Conservation (phyloP, 92 coral and sea anemone genomes). For the Montipora capitata region DNA sequence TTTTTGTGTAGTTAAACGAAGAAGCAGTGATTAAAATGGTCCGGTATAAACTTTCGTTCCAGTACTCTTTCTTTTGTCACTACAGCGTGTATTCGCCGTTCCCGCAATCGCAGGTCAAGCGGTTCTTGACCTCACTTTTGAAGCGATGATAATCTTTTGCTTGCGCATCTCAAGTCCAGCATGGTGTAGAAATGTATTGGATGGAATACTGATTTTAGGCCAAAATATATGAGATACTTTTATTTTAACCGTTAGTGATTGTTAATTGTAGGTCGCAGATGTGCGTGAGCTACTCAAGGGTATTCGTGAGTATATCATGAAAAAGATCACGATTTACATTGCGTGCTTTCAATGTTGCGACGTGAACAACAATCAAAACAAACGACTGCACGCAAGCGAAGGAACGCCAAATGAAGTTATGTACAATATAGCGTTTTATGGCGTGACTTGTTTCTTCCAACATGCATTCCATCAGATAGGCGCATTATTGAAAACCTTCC, state of each 20-base stretch:
- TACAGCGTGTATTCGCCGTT: conserved; percentile 8
- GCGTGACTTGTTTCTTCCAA: conserved; percentile 15
- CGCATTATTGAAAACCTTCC: not conserved
- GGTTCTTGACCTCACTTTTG: conserved; percentile 44
- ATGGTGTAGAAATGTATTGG: not conserved
- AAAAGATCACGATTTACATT: conserved; percentile 15
- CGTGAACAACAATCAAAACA: conserved; percentile 59
- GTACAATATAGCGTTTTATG: conserved; percentile 29
- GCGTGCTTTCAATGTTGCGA: conserved; percentile 39
- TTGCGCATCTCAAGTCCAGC: conserved; percentile 26
- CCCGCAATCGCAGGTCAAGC: conserved; percentile 6
- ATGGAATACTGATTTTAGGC: not conserved
- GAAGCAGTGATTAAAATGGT: not conserved
- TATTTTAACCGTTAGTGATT: conserved; percentile 6
- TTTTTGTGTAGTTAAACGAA: not conserved
- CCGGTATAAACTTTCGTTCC: not conserved
- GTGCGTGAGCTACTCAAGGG: conserved; percentile 6
- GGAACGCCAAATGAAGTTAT: conserved; percentile 15
- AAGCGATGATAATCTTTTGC: conserved; percentile 39
- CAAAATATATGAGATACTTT: not conserved
- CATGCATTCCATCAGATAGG: conserved; percentile 25
- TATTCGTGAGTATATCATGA: not conserved
- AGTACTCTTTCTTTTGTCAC: not conserved
- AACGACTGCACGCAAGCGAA: conserved; percentile 62
- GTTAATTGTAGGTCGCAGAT: not conserved